phyloP scores from a whole-genome alignment of 2,888 invertebrate genomes.

The Diarsia rubi region DNA sequence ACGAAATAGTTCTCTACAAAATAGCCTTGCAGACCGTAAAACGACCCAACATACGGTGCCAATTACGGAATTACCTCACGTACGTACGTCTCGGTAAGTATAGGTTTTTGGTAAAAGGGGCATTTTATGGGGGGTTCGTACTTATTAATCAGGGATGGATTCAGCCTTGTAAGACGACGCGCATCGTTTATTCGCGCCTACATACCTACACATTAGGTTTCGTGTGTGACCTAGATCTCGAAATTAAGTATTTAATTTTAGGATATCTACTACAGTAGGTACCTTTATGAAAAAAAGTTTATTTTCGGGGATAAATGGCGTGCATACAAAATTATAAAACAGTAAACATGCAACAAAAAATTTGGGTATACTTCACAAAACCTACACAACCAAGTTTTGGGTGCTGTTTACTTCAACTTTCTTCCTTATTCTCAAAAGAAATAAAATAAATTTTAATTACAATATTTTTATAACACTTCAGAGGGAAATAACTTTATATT shows the following conservation, averaged over 20 bases:
- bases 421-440: background rate
- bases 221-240: background rate
- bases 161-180: constrained; percentile 39
- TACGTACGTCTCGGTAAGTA: constrained; percentile 28
- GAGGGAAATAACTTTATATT: constrained; percentile 45
- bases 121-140: constrained; percentile 40
- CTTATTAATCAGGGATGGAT: constrained; percentile 43
- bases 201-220: background rate
- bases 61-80: constrained; percentile 53
- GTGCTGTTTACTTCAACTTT: background rate
- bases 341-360: too few species aligned
- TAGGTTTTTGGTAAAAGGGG: constrained; percentile 47
- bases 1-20: constrained; percentile 11
- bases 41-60: constrained; percentile 21
- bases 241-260: constrained; percentile 3
- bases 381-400: background rate
- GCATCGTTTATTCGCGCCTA: background rate
- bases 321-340: too few species aligned
- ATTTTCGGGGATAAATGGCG: too few species aligned
- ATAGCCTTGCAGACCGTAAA: constrained; percentile 5
- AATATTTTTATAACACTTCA: constrained; percentile 23
- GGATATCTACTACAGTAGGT: background rate
- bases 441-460: constrained; percentile 11
- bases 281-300: too few species aligned
- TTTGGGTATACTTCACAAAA: too few species aligned